Base-by-base conservation (phyloP, 1,140 invertebrate species). In the Drosophila ohnishii region DNA sequence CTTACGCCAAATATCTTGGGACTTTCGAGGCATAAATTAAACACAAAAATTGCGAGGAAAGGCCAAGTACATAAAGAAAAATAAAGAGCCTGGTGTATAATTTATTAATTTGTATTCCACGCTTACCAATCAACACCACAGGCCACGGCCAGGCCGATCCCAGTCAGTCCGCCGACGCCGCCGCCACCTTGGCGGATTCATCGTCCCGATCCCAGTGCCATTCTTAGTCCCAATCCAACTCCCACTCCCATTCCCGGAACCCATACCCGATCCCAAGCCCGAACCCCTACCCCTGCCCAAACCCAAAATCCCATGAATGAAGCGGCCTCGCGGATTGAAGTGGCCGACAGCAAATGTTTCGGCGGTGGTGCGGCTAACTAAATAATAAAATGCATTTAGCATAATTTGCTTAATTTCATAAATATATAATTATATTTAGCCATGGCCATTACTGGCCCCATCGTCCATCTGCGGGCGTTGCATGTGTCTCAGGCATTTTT, bases 361-460 rank as follows among this genome's bases (percentile, higher is more conserved):
- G 72, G 50, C 58, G 63, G 45, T 61, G 75, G 58, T 84, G 67
- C 58, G 70, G 64, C 45, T 72, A 83, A 83, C 77, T 79, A 76
- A 82, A 87, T 87, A 80, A 83, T 88, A 77, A 74, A 88, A 77
- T 87, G 73, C 80, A 87, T 88, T 87, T 88, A 83, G 77, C 84
- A 88, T 88, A 80, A 88, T 88, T 88, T 80, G 76, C 64, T 87
- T 83, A 80, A 88, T 88, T 88, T 88, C 84, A 88, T 88, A 84
- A 87, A 87, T 87, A 88, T 88, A 77, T 83, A 87, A 83, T 86
- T 86, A 85, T 64, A 78, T 74, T 75, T 80, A 71, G 48, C 71
- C 75, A 73, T 65, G 70, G 51, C 71, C 71, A 70, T 55, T 76
- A 63, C 8, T 8, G 8, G 32, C 32, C 16, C 16, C 50, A 35